Conservation (phyloP, 2,113 vertebrate genomes). For the Psophia crepitans region DNA sequence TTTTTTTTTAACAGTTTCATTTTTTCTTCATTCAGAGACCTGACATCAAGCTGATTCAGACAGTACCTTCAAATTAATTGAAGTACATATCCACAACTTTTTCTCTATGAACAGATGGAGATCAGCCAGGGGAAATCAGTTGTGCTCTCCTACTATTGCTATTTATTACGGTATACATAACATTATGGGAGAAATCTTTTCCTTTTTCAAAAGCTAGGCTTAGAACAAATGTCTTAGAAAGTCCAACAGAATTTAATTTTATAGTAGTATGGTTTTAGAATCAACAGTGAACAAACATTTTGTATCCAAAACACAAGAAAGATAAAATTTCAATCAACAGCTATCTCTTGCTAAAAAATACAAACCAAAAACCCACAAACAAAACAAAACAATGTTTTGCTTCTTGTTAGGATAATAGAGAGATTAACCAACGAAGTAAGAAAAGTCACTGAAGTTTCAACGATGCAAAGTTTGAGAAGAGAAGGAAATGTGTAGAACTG, state of each 20-base stretch:
- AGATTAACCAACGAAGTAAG: neutral
- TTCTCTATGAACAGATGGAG: neutral
- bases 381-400: neutral
- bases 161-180: neutral
- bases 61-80: neutral
- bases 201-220: neutral
- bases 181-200: neutral
- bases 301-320: neutral
- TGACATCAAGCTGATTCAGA: neutral
- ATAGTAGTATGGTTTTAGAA: neutral
- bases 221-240: neutral
- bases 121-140: neutral
- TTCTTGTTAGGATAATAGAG: neutral
- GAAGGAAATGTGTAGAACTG: neutral
- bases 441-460: neutral
- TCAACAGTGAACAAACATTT: neutral
- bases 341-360: neutral
- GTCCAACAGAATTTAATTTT: neutral
- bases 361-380: no score
- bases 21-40: neutral
- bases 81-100: neutral
- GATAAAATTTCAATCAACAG: neutral
- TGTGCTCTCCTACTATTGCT: neutral
- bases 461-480: neutral
- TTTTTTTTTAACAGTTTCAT: neutral